These are phyloP conservation scores for Andrena hattorfiana DNA, from an alignment of 2,888 invertebrate species.

Conservation along the genomic window DNA sequence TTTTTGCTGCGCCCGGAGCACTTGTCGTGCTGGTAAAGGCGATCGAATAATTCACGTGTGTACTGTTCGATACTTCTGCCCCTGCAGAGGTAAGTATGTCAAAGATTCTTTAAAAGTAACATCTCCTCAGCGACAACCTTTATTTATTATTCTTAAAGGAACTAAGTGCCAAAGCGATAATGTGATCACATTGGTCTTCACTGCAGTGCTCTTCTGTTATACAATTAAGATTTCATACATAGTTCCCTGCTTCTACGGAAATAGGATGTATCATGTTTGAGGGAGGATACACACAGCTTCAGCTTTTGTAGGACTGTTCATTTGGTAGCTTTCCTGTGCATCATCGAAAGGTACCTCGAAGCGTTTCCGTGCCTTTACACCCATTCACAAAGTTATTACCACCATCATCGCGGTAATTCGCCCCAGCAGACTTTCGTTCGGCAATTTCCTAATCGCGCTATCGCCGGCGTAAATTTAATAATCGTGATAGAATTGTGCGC, in stretches of 20 bases:
- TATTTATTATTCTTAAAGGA: not conserved
- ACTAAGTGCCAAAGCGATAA: not conserved
- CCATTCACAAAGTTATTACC: slow-evolving; percentile 16
- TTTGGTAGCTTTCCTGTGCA: not conserved
- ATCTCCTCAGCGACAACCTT: not conserved
- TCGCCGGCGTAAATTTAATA: slow-evolving; percentile 53
- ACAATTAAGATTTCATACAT: not conserved
- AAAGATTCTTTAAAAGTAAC: not conserved
- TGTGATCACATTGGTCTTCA: not conserved
- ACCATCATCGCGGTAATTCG: slow-evolving; percentile 8
- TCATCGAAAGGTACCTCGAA: not conserved
- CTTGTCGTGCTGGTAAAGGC: not conserved
- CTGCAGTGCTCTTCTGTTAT: not conserved
- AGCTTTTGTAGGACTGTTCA: not conserved
- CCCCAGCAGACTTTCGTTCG: slow-evolving; percentile 30
- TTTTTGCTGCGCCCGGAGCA: not conserved
- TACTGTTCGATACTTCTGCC: not conserved
- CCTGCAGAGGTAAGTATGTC: not conserved
- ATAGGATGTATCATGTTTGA: not conserved
- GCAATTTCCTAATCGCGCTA: slow-evolving; percentile 38
- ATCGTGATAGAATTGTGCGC: slow-evolving; percentile 33
- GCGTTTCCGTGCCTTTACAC: not conserved
- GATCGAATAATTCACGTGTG: slow-evolving; percentile 33
- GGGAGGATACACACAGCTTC: not conserved
- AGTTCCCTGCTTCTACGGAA: too few species aligned